Percentiles rank a stretch among this genome's conserved stretches.
phyloP scores from a whole-genome alignment of 2,888 invertebrate genomes.

The Dusona sp. region DNA sequence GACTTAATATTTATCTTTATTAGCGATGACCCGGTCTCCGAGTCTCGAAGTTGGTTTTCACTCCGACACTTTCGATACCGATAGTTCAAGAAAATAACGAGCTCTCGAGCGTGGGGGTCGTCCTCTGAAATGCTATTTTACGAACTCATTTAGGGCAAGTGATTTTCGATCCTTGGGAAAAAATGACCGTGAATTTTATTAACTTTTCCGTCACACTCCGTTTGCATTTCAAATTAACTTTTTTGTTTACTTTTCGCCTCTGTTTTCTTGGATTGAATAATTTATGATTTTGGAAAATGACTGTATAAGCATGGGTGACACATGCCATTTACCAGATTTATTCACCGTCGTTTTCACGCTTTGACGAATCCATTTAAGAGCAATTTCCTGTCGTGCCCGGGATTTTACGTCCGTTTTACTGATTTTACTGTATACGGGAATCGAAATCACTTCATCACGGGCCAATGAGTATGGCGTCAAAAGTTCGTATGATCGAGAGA shows the following conservation, averaged over 20 bases:
- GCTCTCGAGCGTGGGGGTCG: background rate
- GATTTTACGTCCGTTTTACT: constrained; percentile 59
- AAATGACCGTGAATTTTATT: background rate
- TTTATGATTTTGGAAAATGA: constrained; percentile 2
- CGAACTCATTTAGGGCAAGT: background rate
- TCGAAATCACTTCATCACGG: constrained; percentile 65
- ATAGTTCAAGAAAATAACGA: constrained; percentile 10
- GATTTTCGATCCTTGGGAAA: background rate
- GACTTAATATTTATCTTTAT: constrained; percentile 52
- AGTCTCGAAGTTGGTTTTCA: constrained; percentile 18
- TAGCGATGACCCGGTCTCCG: constrained; percentile 49
- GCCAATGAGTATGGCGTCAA: constrained; percentile 69
- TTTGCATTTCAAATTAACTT: background rate
- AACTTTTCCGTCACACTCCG: background rate
- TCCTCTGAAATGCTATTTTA: background rate
- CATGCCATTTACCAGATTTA: constrained; percentile 29
- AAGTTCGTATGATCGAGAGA: constrained; percentile 47
- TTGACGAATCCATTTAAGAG: constrained; percentile 73
- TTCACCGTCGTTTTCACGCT: constrained; percentile 70
- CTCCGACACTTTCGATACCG: constrained; percentile 9
- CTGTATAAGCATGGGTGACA: constrained; percentile 8
- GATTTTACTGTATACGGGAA: constrained; percentile 23
- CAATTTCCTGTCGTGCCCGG: constrained; percentile 76
- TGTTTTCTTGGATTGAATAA: background rate
- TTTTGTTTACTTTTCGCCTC: background rate